Percentiles rank a stretch among this genome's conserved stretches.
Evolutionary conservation across 2,113 vertebrate species (phyloP).

Genomic region (Dicentrarchus labrax): DNA sequence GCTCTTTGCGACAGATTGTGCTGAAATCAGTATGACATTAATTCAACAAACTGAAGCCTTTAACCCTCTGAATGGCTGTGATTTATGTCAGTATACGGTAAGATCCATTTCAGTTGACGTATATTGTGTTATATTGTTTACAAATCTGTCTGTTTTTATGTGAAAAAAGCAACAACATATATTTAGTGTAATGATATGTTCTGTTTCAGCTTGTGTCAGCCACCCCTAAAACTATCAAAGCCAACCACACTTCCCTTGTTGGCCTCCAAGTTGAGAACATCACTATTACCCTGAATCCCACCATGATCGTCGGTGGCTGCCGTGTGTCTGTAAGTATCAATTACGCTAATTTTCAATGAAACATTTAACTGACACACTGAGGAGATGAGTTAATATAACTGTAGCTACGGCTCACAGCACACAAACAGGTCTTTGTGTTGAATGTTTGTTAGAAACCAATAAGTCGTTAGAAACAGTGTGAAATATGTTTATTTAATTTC

Average conservation of each 20-base stretch:
- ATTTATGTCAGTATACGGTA: constrained; percentile 46
- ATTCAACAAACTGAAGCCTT: constrained; percentile 52
- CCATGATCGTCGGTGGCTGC: constrained; percentile 19
- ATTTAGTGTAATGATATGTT: neutral
- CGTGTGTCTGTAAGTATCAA: constrained; percentile 39
- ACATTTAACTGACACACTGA: too few species aligned
- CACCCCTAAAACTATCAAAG: neutral
- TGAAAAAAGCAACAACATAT: too few species aligned
- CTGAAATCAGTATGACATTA: constrained; percentile 21
- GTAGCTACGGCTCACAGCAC: too few species aligned
- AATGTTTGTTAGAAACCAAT: too few species aligned
- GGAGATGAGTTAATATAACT: too few species aligned
- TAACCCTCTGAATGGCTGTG: constrained; percentile 34
- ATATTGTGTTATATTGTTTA: too few species aligned
- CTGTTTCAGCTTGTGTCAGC: constrained; percentile 46
- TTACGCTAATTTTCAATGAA: too few species aligned
- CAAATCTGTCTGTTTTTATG: too few species aligned
- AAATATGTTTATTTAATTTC: neutral
- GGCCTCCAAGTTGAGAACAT: constrained; percentile 36
- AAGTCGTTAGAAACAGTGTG: too few species aligned
- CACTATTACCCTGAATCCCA: constrained; percentile 14
- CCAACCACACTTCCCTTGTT: constrained; percentile 57
- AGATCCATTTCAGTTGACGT: neutral
- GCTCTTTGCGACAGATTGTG: constrained; percentile 53
- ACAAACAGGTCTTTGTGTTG: too few species aligned